Evolutionary conservation across 2,113 vertebrate species (phyloP), one percentile per base, ranked within the genome.

Genomic region (Colinus virginianus): DNA sequence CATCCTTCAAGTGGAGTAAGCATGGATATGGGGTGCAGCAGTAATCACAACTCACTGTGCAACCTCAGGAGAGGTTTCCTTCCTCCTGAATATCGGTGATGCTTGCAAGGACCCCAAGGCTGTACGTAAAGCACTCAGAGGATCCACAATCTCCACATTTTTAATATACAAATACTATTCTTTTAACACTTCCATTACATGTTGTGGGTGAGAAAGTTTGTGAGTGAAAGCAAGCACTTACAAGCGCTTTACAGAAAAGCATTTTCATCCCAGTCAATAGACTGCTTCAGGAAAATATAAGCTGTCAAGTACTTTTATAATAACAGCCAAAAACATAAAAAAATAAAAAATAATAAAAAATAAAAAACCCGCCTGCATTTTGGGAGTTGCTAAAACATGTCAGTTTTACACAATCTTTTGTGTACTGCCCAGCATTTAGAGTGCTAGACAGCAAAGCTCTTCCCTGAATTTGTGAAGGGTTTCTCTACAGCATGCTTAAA

Each of bases 21-120:
- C 1, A 0, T 0, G 0, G 28, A 25, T 4, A 32, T 3, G 1
- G 25, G 28, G 14, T 3, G 8, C 22, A 81, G 26, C 5, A 88
- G 9, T 7, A 3, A 2, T 1, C 17, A 55, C 40, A 69, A 23
- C 13, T 11, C 11, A 21, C 2, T 2, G 4, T 26, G 23, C 30
- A 51, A 18, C 14, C 34, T n/a, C 74, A 16, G 22, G 2, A 8
- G 34, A 34, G 2, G 25, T 30, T 66, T 3, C 0, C 25, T 43
- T 11, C 14, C 16, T 36, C 61, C 43, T 5, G 26, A 23, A 12
- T 6, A 2, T 12, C 5, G 2, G 34, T 5, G 46, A 25, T 6
- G 28, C 16, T 4, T 58, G 32, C 62, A 53, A 66, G 55, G 15
- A 67, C 46, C 16, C 32, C 13, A 13, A 59, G 34, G 32, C 59